Base-by-base conservation (phyloP, 2,113 vertebrate genomes). In the Merops nubicus region DNA sequence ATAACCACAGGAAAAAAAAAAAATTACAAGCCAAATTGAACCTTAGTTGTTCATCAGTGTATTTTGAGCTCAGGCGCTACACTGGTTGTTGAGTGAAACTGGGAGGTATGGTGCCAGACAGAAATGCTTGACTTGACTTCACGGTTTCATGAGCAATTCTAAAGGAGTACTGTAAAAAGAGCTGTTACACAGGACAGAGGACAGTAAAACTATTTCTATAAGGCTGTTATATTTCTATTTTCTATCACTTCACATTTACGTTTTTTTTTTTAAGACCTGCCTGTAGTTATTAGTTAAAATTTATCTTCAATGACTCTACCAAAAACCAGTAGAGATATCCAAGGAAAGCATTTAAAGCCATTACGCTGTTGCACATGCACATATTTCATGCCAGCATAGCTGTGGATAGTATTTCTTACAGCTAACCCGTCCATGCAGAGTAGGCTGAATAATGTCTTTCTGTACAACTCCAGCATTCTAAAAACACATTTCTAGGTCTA, bases 301-400 rank as follows among this genome's bases (percentile, higher is more conserved):
- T 79, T 83, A 79, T 89, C 75, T 60, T 51, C 38, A 88, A 54
- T 50, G 45, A 65, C 31, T 89, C 33, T 13, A 28, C 42, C 31
- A 63, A 92, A 88, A 88, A 0, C 4, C 19, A 12, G 11, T 22
- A 68, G 64, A 75, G 28, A 69, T 89, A 76, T 23, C 34, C 1
- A 3, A 76, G 69, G 25, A 77, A 91, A 92, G 40, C 56, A 65
- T 72, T 96, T 75, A 77, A 92, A 97, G 80, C 56, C 45, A 91
- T 82, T 91, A 53, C 14, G 9, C 21, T 48, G 28, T 36, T 88
- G 57, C 81, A 79, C 64, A 65, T 19, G 14, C 65, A 91, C 28
- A 42, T 79, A 83, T 50, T 94, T 88, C 62, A 88, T 38, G 45
- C 25, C 65, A 85, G 38, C 31, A 54, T 2, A 3, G 67, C 91